A percentile compares a stretch with the other conserved stretches of the same genome.
Conservation (phyloP, 1,140 invertebrate species). For the Geopemphigus sp. region DNA sequence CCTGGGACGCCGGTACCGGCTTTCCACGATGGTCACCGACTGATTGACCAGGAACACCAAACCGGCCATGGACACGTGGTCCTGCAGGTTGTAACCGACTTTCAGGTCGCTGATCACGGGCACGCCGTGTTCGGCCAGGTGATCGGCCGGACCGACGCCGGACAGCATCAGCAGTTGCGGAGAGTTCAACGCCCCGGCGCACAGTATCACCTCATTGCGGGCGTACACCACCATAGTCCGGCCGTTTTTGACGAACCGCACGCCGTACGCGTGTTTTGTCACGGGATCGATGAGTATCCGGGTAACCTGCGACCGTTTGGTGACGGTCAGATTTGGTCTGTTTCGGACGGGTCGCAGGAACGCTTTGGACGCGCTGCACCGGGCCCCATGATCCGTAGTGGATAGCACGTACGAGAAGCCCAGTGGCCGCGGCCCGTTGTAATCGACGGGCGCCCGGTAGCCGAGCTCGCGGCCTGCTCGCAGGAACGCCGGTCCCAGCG, state of each 20-base stretch:
- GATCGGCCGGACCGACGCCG: constrained; percentile 70
- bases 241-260: constrained; percentile 64
- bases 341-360: constrained; percentile 61
- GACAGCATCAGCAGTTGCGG: constrained; percentile 72
- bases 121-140: constrained; percentile 69
- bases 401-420: constrained; percentile 66
- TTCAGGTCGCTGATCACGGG: constrained; percentile 63
- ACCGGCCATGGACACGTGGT: constrained; percentile 67
- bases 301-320: constrained; percentile 65
- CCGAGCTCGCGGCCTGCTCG: constrained; percentile 61
- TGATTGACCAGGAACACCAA: constrained; percentile 58
- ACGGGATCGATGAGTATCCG: constrained; percentile 66
- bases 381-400: constrained; percentile 63
- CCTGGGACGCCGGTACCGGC: constrained; percentile 65
- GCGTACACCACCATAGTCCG: constrained; percentile 57
- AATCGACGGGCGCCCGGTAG: constrained; percentile 58
- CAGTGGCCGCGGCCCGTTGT: constrained; percentile 64
- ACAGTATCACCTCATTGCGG: constrained; percentile 67
- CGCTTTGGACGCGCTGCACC: constrained; percentile 65
- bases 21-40: constrained; percentile 61
- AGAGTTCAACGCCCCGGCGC: constrained; percentile 67
- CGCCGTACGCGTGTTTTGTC: constrained; percentile 64
- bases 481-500: constrained; percentile 59
- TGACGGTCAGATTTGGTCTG: constrained; percentile 69
- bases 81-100: constrained; percentile 58